phyloP scores from a whole-genome alignment of 2,888 invertebrate species.

The Fragum whitleyi region DNA sequence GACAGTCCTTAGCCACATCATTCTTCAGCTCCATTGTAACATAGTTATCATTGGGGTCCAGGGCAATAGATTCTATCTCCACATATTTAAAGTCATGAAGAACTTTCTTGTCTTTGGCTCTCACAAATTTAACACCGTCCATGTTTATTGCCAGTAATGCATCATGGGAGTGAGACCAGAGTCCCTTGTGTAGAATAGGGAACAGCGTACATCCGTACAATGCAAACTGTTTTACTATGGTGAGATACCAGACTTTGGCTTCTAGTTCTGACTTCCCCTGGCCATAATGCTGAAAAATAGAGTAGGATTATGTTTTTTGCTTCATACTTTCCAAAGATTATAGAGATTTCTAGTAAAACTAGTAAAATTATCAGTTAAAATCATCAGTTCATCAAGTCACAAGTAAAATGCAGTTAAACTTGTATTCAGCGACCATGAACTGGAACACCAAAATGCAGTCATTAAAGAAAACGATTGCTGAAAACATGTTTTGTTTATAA shows the following conservation, averaged over 20 bases:
- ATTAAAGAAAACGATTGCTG: no score
- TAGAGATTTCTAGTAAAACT: no score
- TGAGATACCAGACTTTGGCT: slow-evolving; percentile 96
- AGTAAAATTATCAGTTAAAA: no score
- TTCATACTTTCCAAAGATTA: no score
- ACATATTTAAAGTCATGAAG: slow-evolving; percentile 95
- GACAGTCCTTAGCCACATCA: slow-evolving; percentile 69
- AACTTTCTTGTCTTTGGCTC: slow-evolving; percentile 96
- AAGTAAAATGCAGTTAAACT: no score
- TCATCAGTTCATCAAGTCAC: no score
- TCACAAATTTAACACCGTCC: slow-evolving; percentile 95
- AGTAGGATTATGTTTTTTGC: slow-evolving; percentile 2
- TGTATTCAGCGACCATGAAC: no score
- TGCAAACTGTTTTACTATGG: slow-evolving; percentile 98
- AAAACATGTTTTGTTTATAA: no score
- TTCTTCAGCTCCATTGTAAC: slow-evolving; percentile 96
- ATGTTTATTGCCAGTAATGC: slow-evolving; percentile 94
- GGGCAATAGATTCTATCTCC: slow-evolving; percentile 95
- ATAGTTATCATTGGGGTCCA: slow-evolving; percentile 96
- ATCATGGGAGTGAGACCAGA: slow-evolving; percentile 93
- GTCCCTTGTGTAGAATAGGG: slow-evolving; percentile 96
- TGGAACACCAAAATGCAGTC: no score
- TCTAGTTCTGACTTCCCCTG: slow-evolving; percentile 96
- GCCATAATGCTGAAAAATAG: slow-evolving; percentile 88
- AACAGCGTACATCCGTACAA: slow-evolving; percentile 95